A percentile compares a stretch with the other conserved stretches of the same genome.
These are phyloP conservation scores for Xanthorhoe spadicearia DNA, from an alignment of 2,888 invertebrate species.

Conservation along the genomic window DNA sequence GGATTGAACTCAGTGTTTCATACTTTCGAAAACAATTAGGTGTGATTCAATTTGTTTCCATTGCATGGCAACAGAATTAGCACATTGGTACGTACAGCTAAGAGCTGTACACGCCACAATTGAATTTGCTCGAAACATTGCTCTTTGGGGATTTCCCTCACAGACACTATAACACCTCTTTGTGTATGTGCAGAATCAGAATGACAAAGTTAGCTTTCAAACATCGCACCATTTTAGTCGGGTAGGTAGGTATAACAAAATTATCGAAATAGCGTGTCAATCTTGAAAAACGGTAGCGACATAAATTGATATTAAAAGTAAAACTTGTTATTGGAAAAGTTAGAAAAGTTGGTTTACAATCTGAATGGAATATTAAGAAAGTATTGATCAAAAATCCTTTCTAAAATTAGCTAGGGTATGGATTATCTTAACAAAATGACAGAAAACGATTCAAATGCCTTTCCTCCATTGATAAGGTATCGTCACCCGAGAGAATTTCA, in stretches of 20 bases:
- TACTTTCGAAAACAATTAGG: constrained; percentile 8
- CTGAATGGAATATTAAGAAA: no score
- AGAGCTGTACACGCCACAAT: constrained; percentile 30
- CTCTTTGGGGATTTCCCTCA: constrained; percentile 39
- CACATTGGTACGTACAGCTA: constrained; percentile 12
- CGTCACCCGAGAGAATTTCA: neutral
- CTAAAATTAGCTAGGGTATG: neutral
- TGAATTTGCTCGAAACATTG: constrained; percentile 41
- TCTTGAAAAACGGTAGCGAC: no score
- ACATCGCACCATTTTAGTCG: neutral
- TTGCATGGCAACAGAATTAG: constrained; percentile 12
- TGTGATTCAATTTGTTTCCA: constrained; percentile 18
- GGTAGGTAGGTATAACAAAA: no score
- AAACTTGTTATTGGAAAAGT: no score
- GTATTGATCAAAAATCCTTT: neutral
- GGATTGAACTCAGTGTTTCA: constrained; percentile 5
- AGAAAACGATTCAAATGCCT: neutral
- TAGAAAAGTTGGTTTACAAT: no score
- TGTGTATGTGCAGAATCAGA: constrained; percentile 11
- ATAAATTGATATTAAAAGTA: no score
- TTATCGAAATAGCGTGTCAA: neutral
- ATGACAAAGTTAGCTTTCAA: constrained; percentile 2
- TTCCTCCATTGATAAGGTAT: neutral
- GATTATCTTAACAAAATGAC: neutral
- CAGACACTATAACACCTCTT: constrained; percentile 36